These are phyloP conservation scores for Buphagus erythrorhynchus DNA, from an alignment of 2,797 vertebrate genomes.

Conservation along the genomic window DNA sequence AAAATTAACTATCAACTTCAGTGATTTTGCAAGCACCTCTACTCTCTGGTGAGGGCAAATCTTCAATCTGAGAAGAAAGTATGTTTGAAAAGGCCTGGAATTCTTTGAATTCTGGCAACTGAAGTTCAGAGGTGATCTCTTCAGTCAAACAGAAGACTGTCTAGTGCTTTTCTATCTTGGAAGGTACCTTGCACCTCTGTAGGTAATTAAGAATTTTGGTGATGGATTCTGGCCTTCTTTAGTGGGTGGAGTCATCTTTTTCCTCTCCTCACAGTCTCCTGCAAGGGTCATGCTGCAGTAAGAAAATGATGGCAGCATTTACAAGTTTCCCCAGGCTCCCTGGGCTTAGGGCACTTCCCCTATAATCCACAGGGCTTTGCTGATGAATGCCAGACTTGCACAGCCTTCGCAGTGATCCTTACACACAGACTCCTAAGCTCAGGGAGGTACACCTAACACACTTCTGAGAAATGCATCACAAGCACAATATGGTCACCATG, in stretches of 20 bases:
- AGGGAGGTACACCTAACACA: not conserved
- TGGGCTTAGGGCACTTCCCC: not conserved
- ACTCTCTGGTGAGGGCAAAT: not conserved
- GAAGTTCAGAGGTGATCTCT: conserved; percentile 27
- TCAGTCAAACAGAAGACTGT: not conserved
- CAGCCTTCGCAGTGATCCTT: not conserved
- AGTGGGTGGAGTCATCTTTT: not conserved
- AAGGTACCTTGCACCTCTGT: not conserved
- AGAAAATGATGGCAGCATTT: not conserved
- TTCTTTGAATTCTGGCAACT: conserved; percentile 40
- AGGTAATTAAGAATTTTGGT: not conserved
- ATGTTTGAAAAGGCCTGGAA: not conserved
- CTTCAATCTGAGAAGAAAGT: not conserved
- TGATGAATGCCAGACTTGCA: not conserved
- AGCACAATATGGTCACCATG: rapidly evolving
- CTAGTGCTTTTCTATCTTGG: not conserved
- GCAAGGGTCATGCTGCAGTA: not conserved
- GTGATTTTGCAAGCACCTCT: not conserved
- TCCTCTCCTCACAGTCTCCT: not conserved
- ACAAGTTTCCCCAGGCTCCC: not conserved
- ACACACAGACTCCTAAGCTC: rapidly evolving
- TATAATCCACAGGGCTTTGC: not conserved
- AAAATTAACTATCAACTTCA: not conserved
- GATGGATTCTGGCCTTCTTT: not conserved
- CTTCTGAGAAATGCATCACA: not conserved